Base-by-base conservation (phyloP, 1,140 invertebrate species). In the Himalopsyche phryganea region DNA sequence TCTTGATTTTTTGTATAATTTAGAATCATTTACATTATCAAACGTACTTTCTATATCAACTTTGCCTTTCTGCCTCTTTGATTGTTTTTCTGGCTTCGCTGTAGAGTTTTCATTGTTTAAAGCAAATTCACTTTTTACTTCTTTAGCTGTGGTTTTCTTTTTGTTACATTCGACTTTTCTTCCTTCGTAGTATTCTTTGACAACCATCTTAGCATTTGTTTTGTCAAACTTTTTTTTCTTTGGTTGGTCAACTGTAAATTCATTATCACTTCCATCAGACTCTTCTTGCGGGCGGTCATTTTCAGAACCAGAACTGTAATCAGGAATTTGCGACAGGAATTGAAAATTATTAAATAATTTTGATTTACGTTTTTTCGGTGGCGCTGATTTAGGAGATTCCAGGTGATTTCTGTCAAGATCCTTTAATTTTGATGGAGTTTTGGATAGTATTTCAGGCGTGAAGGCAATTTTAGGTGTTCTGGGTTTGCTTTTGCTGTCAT, bases 261-360 rank as follows among this genome's bases (percentile, higher is more conserved):
- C 46, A 38, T 56, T 38, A 17, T 40, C 23, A 17, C 48, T 38
- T 6, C 11, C 18, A 7, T 50, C 49, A 15, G 4, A 17, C 6
- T 35, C 32, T 36, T 40, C 52, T 33, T 19, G 32, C 36, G 44
- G 38, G 2, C 32, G 18, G 28, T 60, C 50, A 17, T 17, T 47
- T 6, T 42, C 60, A 17, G 60, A 58, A 20, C 58, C 60, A 20
- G 51, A 33, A 49, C 23, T 28, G 23, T 50, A 46, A 54, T 62
- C 60, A 4, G 54, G 40, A 7, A 58, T 23, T 50, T 63, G 56
- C 11, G 61, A 63, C 6, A 58, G 36, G 50, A 59, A 63, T 50
- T 59, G 55, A 32, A 63, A 63, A 33, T 63, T 63, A 45, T 63
- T 63, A 10, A 40, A 52, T n/a, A 57, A 28, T 36, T 62, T 62